A percentile compares a stretch with the other conserved stretches of the same genome.
Conservation (phyloP, 1,140 invertebrate genomes). For the Bombus confusus region DNA sequence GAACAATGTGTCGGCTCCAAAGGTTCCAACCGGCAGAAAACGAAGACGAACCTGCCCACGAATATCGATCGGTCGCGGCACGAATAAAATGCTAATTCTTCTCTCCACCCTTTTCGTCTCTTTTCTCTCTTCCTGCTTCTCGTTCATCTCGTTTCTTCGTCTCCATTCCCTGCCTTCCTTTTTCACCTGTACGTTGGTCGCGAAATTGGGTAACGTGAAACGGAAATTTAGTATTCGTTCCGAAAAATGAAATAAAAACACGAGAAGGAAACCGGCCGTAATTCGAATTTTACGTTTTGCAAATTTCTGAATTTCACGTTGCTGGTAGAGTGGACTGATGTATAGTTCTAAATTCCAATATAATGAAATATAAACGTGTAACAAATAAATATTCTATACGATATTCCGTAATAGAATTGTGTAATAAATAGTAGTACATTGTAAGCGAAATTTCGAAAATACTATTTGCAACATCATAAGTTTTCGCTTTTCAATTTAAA, state of each 20-base stretch:
- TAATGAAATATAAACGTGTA: no score
- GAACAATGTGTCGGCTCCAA: conserved; percentile 58
- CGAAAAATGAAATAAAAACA: neutral
- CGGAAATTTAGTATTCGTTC: neutral
- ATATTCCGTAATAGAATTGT: neutral
- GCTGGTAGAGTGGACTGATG: no score
- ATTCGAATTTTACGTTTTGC: neutral
- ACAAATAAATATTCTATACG: no score
- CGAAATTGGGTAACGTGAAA: neutral
- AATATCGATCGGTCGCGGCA: conserved; percentile 49
- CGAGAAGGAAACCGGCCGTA: no score
- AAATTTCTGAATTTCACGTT: neutral
- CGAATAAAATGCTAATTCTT: conserved; percentile 59
- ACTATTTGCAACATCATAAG: no score
- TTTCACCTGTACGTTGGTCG: neutral
- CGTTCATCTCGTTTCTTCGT: neutral
- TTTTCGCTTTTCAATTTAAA: neutral
- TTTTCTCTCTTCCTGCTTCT: neutral
- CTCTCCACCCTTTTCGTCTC: neutral
- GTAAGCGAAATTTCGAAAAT: no score
- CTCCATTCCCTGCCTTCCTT: no score
- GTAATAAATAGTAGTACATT: neutral
- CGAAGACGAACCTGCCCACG: conserved; percentile 49
- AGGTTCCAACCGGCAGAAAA: conserved; percentile 46
- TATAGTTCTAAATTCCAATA: no score